Evolutionary conservation across 2,113 vertebrate genomes (phyloP).

Genomic region (Nyctibius bracteatus): DNA sequence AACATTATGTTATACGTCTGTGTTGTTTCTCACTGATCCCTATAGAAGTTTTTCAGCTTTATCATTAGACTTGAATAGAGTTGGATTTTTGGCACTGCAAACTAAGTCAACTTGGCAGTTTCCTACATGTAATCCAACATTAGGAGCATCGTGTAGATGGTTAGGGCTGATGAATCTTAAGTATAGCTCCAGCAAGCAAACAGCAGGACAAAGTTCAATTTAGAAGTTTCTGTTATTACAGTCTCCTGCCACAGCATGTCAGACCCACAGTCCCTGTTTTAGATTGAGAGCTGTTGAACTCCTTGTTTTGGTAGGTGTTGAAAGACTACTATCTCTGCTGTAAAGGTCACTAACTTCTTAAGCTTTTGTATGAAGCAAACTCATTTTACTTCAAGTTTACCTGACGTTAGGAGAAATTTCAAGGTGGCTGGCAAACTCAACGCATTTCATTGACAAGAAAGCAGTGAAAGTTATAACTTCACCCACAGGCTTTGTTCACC

Average conservation of each 20-base stretch:
- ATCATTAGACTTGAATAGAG: neutral
- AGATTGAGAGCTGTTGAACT: neutral
- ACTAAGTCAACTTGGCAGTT: neutral
- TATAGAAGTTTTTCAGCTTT: neutral
- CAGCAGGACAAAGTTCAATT: neutral
- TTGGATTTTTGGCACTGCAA: neutral
- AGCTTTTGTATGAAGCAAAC: neutral
- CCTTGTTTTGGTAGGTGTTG: neutral
- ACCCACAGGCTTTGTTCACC: neutral
- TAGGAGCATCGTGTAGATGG: neutral
- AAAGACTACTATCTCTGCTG: neutral
- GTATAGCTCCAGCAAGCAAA: neutral
- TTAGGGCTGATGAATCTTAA: neutral
- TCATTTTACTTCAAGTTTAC: neutral
- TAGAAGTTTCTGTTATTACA: neutral
- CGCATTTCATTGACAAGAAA: neutral
- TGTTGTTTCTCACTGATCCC: neutral
- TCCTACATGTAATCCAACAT: neutral
- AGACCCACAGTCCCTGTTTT: neutral
- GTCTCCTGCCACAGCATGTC: neutral
- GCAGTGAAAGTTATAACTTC: neutral
- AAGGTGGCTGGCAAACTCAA: neutral
- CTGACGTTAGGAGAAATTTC: neutral
- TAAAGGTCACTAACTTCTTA: neutral
- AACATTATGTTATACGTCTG: neutral